These are phyloP conservation scores for Oreochromis aureus DNA, from an alignment of 2,113 vertebrate genomes.

Conservation along the genomic window DNA sequence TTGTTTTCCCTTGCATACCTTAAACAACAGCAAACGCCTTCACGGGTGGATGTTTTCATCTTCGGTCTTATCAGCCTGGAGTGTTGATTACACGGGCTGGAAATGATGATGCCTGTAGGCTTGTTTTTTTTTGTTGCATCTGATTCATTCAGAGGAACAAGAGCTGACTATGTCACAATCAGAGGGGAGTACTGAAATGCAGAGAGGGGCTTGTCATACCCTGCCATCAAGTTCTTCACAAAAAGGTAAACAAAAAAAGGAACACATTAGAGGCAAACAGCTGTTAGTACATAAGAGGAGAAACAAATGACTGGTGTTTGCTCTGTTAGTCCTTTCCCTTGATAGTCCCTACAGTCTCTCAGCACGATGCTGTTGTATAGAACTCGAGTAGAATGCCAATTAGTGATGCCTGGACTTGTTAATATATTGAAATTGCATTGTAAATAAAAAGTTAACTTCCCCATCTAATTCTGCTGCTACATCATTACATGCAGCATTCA, in stretches of 20 bases:
- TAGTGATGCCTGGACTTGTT: conserved; percentile 1
- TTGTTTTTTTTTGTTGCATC: conserved; percentile 33
- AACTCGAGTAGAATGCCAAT: conserved; percentile 6
- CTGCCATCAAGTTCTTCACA: conserved; percentile 13
- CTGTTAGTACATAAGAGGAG: background rate
- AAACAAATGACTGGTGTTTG: background rate
- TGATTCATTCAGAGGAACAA: conserved; percentile 31
- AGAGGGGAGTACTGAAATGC: background rate
- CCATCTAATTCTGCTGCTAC: conserved; percentile 10
- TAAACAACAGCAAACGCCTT: conserved; percentile 13
- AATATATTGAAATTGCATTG: conserved; percentile 29
- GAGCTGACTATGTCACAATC: conserved; percentile 27
- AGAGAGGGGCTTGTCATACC: background rate
- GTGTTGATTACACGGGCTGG: conserved; percentile 50
- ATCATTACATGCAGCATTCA: conserved; percentile 14
- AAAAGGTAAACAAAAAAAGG: conserved; percentile 30
- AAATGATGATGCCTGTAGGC: conserved; percentile 38
- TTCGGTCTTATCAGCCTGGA: conserved; percentile 48
- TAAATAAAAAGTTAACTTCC: conserved; percentile 49
- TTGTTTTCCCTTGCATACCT: background rate
- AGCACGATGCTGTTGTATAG: background rate
- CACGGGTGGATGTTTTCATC: conserved; percentile 35
- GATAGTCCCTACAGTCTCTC: background rate
- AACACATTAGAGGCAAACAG: conserved; percentile 17
- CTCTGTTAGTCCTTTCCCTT: background rate